phyloP scores from a whole-genome alignment of 2,113 vertebrate genomes.

The Theropithecus gelada region DNA sequence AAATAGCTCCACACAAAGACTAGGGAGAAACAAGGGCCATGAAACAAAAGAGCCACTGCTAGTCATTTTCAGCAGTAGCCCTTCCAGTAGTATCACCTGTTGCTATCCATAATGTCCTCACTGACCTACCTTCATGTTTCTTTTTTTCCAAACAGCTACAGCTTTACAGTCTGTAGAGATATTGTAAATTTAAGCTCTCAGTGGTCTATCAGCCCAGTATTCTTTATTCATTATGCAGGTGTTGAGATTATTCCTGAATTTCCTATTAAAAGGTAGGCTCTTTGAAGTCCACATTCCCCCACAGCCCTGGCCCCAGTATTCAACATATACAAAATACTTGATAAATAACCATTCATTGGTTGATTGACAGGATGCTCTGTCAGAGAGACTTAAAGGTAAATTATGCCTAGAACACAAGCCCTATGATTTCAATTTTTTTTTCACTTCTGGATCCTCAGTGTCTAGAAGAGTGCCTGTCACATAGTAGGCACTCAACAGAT shows the following conservation, averaged over 20 bases:
- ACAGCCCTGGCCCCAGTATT: background rate
- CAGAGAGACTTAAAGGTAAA: background rate
- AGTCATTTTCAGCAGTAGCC: background rate
- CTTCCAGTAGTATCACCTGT: background rate
- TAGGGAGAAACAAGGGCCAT: background rate
- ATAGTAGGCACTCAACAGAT: background rate
- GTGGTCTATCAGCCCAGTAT: background rate
- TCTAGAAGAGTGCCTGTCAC: background rate
- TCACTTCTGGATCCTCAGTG: background rate
- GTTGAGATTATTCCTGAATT: background rate
- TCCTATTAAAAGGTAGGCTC: background rate
- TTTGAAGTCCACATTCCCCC: background rate
- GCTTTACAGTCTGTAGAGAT: background rate
- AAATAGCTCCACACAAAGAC: background rate
- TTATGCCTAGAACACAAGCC: background rate
- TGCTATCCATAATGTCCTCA: background rate
- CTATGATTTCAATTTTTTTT: background rate
- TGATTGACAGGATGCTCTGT: background rate
- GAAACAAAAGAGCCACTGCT: background rate
- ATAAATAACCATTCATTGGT: background rate
- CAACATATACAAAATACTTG: background rate
- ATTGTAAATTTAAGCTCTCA: background rate
- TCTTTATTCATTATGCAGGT: background rate
- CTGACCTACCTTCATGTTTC: background rate
- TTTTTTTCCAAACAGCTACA: background rate